phyloP scores from a whole-genome alignment of 2,113 vertebrate species.

The Prionailurus viverrinus region DNA sequence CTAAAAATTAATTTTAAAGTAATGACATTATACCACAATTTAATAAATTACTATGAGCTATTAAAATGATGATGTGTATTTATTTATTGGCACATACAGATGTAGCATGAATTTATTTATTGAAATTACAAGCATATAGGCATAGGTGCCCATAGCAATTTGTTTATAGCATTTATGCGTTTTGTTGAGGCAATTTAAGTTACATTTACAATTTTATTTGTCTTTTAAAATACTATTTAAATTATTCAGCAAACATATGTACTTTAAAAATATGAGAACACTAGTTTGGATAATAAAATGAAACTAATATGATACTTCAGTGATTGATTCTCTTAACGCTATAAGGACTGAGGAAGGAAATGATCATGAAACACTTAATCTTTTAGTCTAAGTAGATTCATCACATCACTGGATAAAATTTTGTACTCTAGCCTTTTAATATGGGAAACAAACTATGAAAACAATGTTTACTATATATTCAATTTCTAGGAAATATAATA shows the following conservation, averaged over 20 bases:
- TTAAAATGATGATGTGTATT: not conserved
- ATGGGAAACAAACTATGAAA: not conserved
- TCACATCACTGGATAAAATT: not conserved
- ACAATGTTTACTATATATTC: not conserved
- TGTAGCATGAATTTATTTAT: not conserved
- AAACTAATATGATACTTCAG: not conserved
- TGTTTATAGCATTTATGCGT: not conserved
- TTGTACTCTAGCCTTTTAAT: not conserved
- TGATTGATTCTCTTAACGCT: not conserved
- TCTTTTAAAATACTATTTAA: not conserved
- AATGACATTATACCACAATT: not conserved
- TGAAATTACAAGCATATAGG: not conserved
- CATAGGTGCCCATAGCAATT: not conserved
- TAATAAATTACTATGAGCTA: not conserved
- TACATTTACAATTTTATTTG: not conserved
- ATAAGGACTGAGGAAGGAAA: not conserved
- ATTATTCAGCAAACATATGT: not conserved
- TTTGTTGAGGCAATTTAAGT: not conserved
- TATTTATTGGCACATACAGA: not conserved
- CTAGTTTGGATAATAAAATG: not conserved
- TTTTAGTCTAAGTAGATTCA: not conserved
- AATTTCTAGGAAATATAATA: not conserved
- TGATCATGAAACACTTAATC: not conserved
- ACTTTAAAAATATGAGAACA: not conserved
- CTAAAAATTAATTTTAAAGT: constrained; percentile 5